Base-by-base conservation (phyloP, 2,888 invertebrate species). In the Alloscopus bannaensis region DNA sequence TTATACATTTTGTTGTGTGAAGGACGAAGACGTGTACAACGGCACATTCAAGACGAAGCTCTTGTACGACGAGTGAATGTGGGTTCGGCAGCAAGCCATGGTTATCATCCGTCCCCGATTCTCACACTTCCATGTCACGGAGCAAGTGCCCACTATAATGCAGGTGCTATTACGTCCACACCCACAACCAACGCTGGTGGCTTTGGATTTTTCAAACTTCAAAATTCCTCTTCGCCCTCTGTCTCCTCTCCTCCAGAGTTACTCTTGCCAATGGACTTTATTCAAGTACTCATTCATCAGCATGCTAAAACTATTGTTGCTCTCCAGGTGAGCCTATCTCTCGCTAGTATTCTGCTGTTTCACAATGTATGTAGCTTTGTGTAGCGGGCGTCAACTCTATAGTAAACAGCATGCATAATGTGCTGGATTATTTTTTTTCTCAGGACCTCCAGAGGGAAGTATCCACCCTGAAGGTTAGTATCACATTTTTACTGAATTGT, bases 241-340 rank as follows among this genome's bases (percentile, higher is more conserved):
- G 76, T 76, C 55, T 62, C 77, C 29, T 57, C 77, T 77, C 75
- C 66, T 66, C 75, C 75, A 50, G 77, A 77, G 45, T 55, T 77
- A 52, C 64, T 77, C 18, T 70, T 77, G 77, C 79, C 79, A 79
- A 79, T 84, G 84, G 85, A 85, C 78, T 85, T 85, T 79, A 83
- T 85, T 65, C 84, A 84, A 76, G 80, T 85, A 72, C 84, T 85
- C 77, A 84, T 85, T 75, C 83, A 84, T 76, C 85, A 85, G 79
- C 85, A 85, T 83, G 85, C 85, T 42, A 84, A 84, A 71, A 85
- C 85, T 69, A 83, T 85, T 75, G 85, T 85, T 72, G 82, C 83
- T 66, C 78, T 85, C 65, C 84, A 85, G 82, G 85, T n/a, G n/a
- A n/a, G n/a, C n/a, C n/a, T n/a, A n/a, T n/a, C n/a, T n/a, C n/a